Base-by-base conservation (phyloP, 2,888 invertebrate genomes). In the Asteroscopus sphinx region DNA sequence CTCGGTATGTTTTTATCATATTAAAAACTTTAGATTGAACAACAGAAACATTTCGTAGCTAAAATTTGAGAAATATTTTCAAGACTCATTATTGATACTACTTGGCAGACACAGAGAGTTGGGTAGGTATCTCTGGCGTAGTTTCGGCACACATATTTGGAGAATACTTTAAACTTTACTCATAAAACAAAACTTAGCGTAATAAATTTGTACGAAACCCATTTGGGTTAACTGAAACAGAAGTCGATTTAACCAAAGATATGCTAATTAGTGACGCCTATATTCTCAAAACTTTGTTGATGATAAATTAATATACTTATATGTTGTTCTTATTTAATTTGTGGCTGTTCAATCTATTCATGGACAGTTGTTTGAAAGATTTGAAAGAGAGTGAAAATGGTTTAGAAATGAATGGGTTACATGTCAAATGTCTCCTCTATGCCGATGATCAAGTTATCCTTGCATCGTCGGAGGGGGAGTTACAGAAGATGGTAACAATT, bases 181-280 rank as follows among this genome's bases (percentile, higher is more conserved):
- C 76, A 75, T 83, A 78, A 80, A 85, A 80, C 76, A 79, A 56
- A 69, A 77, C 65, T 76, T 70, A 52, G 48, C 52, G 73, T 67
- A 71, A 80, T 83, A 80, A 83, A 83, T 87, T 76, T 70, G 45
- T 55, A 52, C 61, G 55, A 58, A 77, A 72, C 73, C 81, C 77
- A 79, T 82, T 82, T 56, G 36, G 21, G 45, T 42, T 79, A 78
- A 79, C 73, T 78, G 60, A 62, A 57, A 56, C 58, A 53, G 35
- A 73, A 64, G 52, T 61, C 65, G 46, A 64, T 63, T 72, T 71
- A 37, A 46, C 35, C 42, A 52, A 56, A 53, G 51, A 57, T 65
- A 68, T 68, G 47, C 13, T 72, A 72, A 71, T 64, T 45, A 47
- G 26, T 37, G 33, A 56, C 21, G 41, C 49, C 40, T 53, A 46